Percentiles rank a stretch among this genome's conserved stretches.
Conservation (phyloP, 2,888 invertebrate genomes). For the Apomyelois bistriatella region DNA sequence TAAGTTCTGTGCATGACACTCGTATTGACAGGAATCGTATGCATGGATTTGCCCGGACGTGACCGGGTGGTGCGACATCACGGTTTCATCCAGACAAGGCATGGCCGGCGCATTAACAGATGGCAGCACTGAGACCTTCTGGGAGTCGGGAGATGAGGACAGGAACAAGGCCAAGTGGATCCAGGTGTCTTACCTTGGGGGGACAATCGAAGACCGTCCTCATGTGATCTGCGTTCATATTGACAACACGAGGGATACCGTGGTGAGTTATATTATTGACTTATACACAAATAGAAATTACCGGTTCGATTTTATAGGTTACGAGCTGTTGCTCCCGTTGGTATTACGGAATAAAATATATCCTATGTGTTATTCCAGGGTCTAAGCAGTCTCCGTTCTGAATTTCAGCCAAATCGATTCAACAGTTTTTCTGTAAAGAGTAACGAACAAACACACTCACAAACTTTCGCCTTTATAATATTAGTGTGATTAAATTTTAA, state of each 20-base stretch:
- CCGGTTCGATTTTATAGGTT: too few relatives aligned
- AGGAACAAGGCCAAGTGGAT: slow-evolving; percentile 94
- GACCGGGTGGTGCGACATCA: slow-evolving; percentile 87
- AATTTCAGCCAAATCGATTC: too few relatives aligned
- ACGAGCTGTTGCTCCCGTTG: too few relatives aligned
- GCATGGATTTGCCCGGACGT: slow-evolving; percentile 87
- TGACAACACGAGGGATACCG: slow-evolving; percentile 95
- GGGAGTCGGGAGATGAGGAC: slow-evolving; percentile 99
- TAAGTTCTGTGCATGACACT: background rate
- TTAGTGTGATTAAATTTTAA: too few relatives aligned
- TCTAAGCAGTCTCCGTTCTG: too few relatives aligned
- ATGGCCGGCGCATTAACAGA: slow-evolving; percentile 96
- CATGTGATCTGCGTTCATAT: slow-evolving; percentile 92
- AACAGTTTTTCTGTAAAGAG: too few relatives aligned
- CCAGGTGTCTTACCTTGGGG: slow-evolving; percentile 73
- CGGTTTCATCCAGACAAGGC: slow-evolving; percentile 95
- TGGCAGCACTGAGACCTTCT: slow-evolving; percentile 98
- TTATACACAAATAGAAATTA: too few relatives aligned
- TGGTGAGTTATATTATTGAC: slow-evolving; percentile 72
- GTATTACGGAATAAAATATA: too few relatives aligned
- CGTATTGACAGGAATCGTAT: slow-evolving; percentile 59
- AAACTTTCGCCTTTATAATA: too few relatives aligned
- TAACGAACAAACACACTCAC: too few relatives aligned
- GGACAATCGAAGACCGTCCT: slow-evolving; percentile 77
- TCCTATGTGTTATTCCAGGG: too few relatives aligned